phyloP scores from a whole-genome alignment of 1,140 invertebrate genomes.

The Psilanteris sp. region DNA sequence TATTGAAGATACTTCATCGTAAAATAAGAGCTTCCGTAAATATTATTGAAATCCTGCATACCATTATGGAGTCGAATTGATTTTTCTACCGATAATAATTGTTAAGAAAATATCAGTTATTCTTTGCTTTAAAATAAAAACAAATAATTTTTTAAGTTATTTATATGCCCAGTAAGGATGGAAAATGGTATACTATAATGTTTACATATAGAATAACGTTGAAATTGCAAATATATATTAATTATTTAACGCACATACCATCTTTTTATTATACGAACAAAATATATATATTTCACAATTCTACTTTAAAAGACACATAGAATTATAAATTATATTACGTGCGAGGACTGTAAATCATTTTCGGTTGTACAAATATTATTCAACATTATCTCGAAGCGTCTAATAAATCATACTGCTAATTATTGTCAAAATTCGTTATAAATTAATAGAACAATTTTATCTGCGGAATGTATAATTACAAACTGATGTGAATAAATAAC shows the following conservation, averaged over 20 bases:
- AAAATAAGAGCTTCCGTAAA: constrained; percentile 13
- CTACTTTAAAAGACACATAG: constrained; percentile 6
- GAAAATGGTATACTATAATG: too few relatives aligned
- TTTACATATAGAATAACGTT: too few relatives aligned
- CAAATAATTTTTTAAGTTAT: too few relatives aligned
- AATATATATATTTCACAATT: constrained; percentile 5
- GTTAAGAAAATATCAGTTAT: not conserved
- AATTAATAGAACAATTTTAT: constrained; percentile 21
- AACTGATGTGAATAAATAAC: constrained; percentile 3
- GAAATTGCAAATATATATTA: too few relatives aligned
- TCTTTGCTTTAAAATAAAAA: too few relatives aligned
- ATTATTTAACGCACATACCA: too few relatives aligned
- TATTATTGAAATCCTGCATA: constrained; percentile 27
- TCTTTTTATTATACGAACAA: not conserved
- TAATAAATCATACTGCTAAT: constrained; percentile 31
- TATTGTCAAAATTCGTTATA: constrained; percentile 18
- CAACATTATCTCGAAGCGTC: constrained; percentile 18
- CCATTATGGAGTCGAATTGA: constrained; percentile 5
- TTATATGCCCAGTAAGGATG: too few relatives aligned
- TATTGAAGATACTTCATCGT: constrained; percentile 3
- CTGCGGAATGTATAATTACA: not conserved
- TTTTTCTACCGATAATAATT: constrained; percentile 3
- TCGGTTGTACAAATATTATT: constrained; percentile 22
- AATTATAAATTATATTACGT: constrained; percentile 24
- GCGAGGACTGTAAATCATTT: constrained; percentile 23